Conservation (phyloP, 2,888 invertebrate species). For the Tenodera sinensis region DNA sequence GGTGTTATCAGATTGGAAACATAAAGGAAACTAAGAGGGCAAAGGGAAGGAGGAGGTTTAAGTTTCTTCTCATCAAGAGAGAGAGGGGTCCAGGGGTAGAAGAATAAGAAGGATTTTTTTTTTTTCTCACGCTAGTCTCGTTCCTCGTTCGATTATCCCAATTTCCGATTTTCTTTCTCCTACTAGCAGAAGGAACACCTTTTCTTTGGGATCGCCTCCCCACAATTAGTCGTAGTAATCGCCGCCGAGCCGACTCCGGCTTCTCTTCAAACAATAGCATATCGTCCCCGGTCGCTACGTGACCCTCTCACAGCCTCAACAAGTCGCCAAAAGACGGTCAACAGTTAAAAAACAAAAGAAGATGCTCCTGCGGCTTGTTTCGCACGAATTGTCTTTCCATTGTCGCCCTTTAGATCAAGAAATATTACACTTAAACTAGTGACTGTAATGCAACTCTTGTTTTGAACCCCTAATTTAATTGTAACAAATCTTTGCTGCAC, state of each 20-base stretch:
- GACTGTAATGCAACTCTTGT: too few species aligned
- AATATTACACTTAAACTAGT: too few species aligned
- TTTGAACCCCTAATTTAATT: too few species aligned
- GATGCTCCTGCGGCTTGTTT: neutral
- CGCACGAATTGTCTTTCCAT: neutral
- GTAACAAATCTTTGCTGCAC: too few species aligned
- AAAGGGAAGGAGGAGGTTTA: neutral
- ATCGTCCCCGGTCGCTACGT: neutral
- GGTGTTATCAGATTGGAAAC: constrained; percentile 8
- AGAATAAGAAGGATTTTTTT: neutral
- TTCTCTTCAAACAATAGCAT: constrained; percentile 11
- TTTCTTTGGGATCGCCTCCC: neutral
- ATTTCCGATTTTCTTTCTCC: constrained; percentile 27
- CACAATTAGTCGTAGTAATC: neutral
- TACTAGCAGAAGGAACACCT: neutral
- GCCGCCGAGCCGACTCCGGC: neutral
- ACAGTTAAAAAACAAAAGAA: neutral
- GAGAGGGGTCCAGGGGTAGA: neutral
- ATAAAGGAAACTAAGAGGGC: neutral
- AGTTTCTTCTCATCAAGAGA: constrained; percentile 5
- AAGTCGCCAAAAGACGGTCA: neutral
- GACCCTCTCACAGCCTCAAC: neutral
- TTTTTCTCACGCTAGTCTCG: constrained; percentile 21
- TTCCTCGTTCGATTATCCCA: constrained; percentile 28
- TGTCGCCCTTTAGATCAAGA: neutral